Evolutionary conservation across 2,888 invertebrate species (phyloP).

Genomic region (Salpingus planirostris): DNA sequence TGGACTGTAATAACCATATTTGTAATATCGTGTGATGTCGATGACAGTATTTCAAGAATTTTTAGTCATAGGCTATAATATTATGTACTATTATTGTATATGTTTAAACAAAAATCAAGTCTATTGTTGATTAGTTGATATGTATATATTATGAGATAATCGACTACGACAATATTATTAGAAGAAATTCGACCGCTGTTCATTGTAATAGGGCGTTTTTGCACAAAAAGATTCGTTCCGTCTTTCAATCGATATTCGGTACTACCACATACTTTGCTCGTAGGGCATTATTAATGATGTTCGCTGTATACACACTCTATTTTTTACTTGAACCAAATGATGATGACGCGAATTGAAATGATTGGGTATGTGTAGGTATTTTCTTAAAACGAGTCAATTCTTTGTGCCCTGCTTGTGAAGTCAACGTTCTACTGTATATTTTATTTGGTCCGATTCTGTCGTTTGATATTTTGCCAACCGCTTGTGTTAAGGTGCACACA

Average conservation of each 20-base stretch:
- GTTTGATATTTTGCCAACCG: not conserved
- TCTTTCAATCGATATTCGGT: no score
- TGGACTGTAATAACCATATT: slow-evolving; percentile 3
- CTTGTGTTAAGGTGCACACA: no score
- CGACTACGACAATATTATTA: slow-evolving; percentile 22
- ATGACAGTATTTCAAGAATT: slow-evolving; percentile 24
- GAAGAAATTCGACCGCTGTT: slow-evolving; percentile 4
- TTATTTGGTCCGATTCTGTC: not conserved
- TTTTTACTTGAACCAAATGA: no score
- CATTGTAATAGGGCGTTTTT: not conserved
- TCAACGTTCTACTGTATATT: not conserved
- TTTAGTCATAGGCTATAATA: slow-evolving; percentile 24
- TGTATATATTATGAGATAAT: slow-evolving; percentile 17
- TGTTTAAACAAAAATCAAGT: slow-evolving; percentile 12
- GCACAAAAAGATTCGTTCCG: not conserved
- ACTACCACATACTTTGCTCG: not conserved
- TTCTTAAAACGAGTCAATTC: not conserved
- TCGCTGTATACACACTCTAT: no score
- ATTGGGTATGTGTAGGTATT: no score
- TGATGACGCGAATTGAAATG: no score
- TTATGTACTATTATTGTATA: slow-evolving; percentile 20
- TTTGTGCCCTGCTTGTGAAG: slow-evolving; percentile 4
- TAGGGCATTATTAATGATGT: not conserved
- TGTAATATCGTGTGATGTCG: slow-evolving; percentile 12
- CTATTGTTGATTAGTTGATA: slow-evolving; percentile 13